phyloP scores from a whole-genome alignment of 2,888 invertebrate genomes.

The Ethmia dodecea region DNA sequence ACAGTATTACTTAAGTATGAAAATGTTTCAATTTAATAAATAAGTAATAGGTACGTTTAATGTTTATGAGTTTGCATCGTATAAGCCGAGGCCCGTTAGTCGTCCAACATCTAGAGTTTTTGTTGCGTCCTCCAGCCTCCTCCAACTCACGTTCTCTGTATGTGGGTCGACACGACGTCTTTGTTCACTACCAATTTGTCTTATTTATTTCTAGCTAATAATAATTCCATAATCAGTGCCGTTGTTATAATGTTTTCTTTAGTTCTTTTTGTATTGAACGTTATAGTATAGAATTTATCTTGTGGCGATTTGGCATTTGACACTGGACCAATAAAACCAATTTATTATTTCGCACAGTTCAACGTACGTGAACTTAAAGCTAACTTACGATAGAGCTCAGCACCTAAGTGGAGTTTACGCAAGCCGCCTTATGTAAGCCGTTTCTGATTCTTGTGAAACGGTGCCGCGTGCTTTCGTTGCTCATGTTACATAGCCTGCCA shows the following conservation, averaged over 20 bases:
- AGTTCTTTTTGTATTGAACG: constrained; percentile 2
- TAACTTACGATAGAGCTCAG: constrained; percentile 48
- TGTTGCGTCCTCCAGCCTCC: constrained; percentile 24
- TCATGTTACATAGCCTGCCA: constrained; percentile 40
- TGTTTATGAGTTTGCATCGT: too few relatives aligned
- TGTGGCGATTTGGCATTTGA: constrained; percentile 27
- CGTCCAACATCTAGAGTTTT: constrained; percentile 43
- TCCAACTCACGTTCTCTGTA: constrained; percentile 45
- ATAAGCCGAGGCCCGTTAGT: constrained; percentile 31
- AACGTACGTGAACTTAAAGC: constrained; percentile 60
- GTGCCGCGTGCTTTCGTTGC: constrained; percentile 51
- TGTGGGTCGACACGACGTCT: constrained; percentile 58
- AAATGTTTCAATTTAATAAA: too few relatives aligned
- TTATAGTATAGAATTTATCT: constrained; percentile 4
- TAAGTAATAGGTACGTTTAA: too few relatives aligned
- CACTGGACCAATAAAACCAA: constrained; percentile 33
- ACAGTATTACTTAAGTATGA: too few relatives aligned
- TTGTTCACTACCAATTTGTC: constrained; percentile 48
- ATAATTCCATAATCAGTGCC: constrained; percentile 18
- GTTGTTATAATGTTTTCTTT: constrained; percentile 6
- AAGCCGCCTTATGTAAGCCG: constrained; percentile 67
- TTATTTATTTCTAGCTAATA: constrained; percentile 21
- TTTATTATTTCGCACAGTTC: constrained; percentile 48
- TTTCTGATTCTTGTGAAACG: constrained; percentile 65
- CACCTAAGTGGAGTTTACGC: constrained; percentile 64